phyloP scores from a whole-genome alignment of 2,888 invertebrate genomes.

The Yponomeuta malinellus region DNA sequence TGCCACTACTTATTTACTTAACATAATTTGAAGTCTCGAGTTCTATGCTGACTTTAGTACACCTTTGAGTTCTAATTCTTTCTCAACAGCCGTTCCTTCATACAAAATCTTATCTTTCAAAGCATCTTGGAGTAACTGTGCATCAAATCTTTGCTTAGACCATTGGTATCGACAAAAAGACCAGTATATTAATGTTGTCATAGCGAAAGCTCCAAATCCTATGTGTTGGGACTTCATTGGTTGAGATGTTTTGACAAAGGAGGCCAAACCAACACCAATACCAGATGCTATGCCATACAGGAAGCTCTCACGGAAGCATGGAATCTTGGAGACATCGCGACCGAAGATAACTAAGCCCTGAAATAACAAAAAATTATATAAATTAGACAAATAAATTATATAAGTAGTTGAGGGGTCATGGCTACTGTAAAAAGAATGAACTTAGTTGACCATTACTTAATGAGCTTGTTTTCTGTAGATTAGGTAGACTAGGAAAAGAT shows the following conservation, averaged over 20 bases:
- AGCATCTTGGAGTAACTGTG: slow-evolving; percentile 76
- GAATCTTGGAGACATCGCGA: slow-evolving; percentile 82
- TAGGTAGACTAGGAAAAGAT: too few species aligned
- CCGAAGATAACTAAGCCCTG: slow-evolving; percentile 81
- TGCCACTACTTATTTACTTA: too few species aligned
- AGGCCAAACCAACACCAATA: slow-evolving; percentile 77
- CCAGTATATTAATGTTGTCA: slow-evolving; percentile 82
- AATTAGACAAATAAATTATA: background rate
- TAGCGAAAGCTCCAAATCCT: slow-evolving; percentile 79
- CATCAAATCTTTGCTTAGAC: slow-evolving; percentile 80
- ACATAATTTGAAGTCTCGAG: too few species aligned
- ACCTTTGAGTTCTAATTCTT: slow-evolving; percentile 48
- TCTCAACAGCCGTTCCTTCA: slow-evolving; percentile 78
- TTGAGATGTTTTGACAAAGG: slow-evolving; percentile 85
- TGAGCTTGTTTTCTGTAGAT: too few species aligned
- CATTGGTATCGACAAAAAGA: slow-evolving; percentile 81
- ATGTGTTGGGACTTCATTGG: slow-evolving; percentile 78
- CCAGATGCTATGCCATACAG: slow-evolving; percentile 84
- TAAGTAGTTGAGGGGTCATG: too few species aligned
- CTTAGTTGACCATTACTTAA: too few species aligned
- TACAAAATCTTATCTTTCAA: slow-evolving; percentile 76
- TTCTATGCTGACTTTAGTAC: slow-evolving; percentile 52
- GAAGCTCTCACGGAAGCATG: slow-evolving; percentile 87
- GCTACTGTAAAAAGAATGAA: too few species aligned
- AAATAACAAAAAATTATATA: slow-evolving; percentile 1